Evolutionary conservation across 2,888 invertebrate genomes (phyloP).

Genomic region (Trichopria drosophilae): DNA sequence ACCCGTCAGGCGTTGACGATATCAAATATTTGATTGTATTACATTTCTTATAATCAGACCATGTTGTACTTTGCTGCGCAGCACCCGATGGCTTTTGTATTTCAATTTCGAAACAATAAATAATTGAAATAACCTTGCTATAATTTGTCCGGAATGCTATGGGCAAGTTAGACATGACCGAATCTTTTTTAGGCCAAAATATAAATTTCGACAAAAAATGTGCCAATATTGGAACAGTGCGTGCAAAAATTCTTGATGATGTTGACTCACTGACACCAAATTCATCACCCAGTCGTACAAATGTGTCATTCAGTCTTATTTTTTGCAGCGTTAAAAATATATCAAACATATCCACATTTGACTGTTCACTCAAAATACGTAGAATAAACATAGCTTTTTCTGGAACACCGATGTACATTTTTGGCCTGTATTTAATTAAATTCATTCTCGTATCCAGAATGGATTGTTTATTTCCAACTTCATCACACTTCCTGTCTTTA

Average conservation of each 20-base stretch:
- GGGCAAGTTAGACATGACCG: conserved; percentile 27
- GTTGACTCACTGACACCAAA: conserved; percentile 15
- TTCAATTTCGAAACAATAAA: conserved; percentile 46
- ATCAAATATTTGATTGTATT: conserved; percentile 47
- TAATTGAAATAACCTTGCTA: conserved; percentile 37
- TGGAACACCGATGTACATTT: conserved; percentile 17
- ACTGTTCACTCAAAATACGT: conserved; percentile 2
- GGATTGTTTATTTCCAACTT: too few relatives aligned
- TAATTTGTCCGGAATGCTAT: conserved; percentile 35
- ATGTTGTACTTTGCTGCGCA: conserved; percentile 40
- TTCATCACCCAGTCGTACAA: conserved; percentile 20
- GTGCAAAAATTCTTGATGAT: conserved; percentile 22
- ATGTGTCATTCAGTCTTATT: conserved; percentile 25
- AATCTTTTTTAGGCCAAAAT: conserved; percentile 16
- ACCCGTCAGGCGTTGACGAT: conserved; percentile 44
- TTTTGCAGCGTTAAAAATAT: conserved; percentile 25
- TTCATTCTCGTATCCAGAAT: too few relatives aligned
- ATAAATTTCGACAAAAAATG: conserved; percentile 18
- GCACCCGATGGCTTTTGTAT: conserved; percentile 43
- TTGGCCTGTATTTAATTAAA: too few relatives aligned
- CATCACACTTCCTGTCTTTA: too few relatives aligned
- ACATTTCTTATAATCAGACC: conserved; percentile 44
- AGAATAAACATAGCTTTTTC: conserved; percentile 19
- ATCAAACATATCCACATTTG: conserved; percentile 3
- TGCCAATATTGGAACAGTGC: conserved; percentile 15